Percentiles rank a stretch among this genome's conserved stretches.
Evolutionary conservation across 2,888 invertebrate genomes (phyloP).

Genomic region (Eristalinus aeneus): DNA sequence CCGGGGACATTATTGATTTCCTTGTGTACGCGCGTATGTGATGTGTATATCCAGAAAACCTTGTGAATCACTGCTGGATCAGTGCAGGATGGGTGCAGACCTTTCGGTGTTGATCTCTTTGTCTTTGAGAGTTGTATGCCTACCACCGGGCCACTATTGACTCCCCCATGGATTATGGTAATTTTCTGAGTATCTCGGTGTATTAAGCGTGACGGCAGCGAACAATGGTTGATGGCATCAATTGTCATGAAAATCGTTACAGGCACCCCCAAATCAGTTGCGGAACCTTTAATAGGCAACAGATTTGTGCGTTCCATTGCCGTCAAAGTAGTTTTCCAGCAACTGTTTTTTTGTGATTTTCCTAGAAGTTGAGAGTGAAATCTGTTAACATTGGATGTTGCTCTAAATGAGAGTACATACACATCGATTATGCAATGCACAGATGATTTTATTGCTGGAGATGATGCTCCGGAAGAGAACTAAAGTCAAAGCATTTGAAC

Average conservation of each 20-base stretch:
- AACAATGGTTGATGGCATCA: conserved; percentile 27
- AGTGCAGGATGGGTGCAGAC: neutral
- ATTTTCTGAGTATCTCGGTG: conserved; percentile 17
- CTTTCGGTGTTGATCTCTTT: conserved; percentile 5
- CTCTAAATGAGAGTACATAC: neutral
- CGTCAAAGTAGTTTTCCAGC: neutral
- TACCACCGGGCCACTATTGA: conserved; percentile 15
- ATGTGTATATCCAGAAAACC: neutral
- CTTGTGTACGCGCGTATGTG: conserved; percentile 14
- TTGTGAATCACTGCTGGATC: conserved; percentile 33
- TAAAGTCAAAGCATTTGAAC: neutral
- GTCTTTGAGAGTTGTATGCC: neutral
- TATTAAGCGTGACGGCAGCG: conserved; percentile 56
- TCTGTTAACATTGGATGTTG: neutral
- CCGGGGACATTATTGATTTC: conserved; percentile 44
- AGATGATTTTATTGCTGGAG: neutral
- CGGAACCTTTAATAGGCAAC: neutral
- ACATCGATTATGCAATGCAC: neutral
- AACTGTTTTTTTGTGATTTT: neutral
- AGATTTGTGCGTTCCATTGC: conserved; percentile 4
- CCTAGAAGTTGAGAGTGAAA: neutral
- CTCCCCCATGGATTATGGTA: conserved; percentile 35
- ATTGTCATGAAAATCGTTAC: conserved; percentile 32
- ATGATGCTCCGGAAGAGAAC: neutral
- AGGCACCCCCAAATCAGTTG: conserved; percentile 20